phyloP scores from a whole-genome alignment of 2,113 vertebrate species.

The Neotragus pygmaeus region DNA sequence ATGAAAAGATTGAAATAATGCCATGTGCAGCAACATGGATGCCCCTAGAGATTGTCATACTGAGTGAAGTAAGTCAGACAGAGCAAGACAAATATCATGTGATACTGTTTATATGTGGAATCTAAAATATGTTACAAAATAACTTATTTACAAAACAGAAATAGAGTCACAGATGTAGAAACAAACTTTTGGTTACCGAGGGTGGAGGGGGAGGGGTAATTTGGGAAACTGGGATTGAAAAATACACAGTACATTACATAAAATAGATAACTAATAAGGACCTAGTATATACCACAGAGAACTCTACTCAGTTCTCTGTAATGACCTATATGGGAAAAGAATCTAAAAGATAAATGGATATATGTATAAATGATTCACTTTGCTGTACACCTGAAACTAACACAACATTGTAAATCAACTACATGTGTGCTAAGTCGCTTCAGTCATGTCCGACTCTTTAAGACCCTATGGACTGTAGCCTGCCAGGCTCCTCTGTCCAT shows the following conservation, averaged over 20 bases:
- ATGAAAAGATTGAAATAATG: not conserved
- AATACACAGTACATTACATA: not conserved
- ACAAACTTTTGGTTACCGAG: not conserved
- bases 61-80: not conserved
- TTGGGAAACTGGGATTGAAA: not conserved
- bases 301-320: not conserved
- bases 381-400: not conserved
- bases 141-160: not conserved
- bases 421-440: not conserved
- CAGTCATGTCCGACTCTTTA: fast-evolving
- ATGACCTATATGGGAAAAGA: not conserved
- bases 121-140: not conserved
- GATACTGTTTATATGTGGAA: not conserved
- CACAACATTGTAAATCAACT: not conserved
- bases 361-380: not conserved
- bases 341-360: not conserved
- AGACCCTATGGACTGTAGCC: not conserved
- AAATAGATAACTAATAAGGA: not conserved
- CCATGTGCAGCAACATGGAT: not conserved
- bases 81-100: not conserved
- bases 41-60: not conserved
- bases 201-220: not conserved
- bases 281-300: not conserved
- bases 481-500: not conserved
- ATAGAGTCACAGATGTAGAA: not conserved